Base-by-base conservation (phyloP, 1,140 invertebrate genomes). In the Bombus affinis region DNA sequence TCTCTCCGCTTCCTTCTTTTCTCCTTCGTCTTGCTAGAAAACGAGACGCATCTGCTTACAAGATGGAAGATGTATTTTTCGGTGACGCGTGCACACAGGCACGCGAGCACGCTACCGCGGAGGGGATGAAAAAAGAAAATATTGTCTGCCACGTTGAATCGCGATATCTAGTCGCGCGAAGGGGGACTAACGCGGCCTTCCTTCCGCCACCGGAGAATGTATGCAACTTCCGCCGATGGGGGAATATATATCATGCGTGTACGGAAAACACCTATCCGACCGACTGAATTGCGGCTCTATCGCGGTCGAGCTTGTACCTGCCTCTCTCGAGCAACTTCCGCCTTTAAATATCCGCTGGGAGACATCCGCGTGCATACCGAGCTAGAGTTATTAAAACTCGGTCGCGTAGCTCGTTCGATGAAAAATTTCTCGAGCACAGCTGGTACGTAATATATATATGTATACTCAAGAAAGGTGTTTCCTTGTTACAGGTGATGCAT, bases 401-500 rank as follows among this genome's bases (percentile, higher is more conserved):
- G 47, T n/a, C 47, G n/a, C 32, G 3, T 10, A 35, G 8, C 71
- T 42, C n/a, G 72, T 44, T 37, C 35, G 68, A 39, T 42, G 65
- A 22, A 22, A 39, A 70, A 39, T 10, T 6, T 22, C 13, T 2
- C 9, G 18, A 10, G 35, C 18, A 68, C 9, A 18, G 66, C 8
- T 68, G 6, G 18, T 53, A 22, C 47, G 35, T 6, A 8, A 53
- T 53, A 53, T 53, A 53, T 53, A 18, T 53, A 53, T n/a, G 13
- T 65, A 5, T 32, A 35, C 62, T 66, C 28, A 62, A n/a, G 28
- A 35, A 35, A 66, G 65, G 1, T 9, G 65, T 66, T 66, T 47
- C 18, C n/a, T 42, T 78, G 77, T 92, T 93, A 4, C 92, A 93
- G 92, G 92, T 93, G 88, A 93, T 93, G 92, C 88, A 87, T 92